Conservation (phyloP, 2,797 vertebrate genomes). For the Sebastes matsubarae region DNA sequence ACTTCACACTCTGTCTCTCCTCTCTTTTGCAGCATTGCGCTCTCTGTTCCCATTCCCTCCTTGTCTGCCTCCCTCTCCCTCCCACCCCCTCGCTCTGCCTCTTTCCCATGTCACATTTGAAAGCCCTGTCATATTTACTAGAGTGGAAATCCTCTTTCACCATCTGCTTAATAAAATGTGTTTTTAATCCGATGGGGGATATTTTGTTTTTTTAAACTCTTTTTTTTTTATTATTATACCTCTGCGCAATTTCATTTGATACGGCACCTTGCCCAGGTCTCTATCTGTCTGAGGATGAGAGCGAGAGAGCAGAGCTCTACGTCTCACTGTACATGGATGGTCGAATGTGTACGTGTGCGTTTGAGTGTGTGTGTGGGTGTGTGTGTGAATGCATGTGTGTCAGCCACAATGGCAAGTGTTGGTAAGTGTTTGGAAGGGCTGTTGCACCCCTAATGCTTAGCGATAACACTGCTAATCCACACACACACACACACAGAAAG, state of each 20-base stretch:
- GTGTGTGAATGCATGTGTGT: conserved; percentile 1
- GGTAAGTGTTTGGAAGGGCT: conserved; percentile 48
- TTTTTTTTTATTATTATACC: conserved; percentile 77
- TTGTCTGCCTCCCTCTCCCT: conserved; percentile 21
- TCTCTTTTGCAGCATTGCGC: conserved; percentile 30
- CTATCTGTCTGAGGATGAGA: conserved; percentile 44
- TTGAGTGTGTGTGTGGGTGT: neutral
- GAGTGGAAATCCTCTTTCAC: conserved; percentile 89
- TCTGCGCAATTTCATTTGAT: conserved; percentile 78
- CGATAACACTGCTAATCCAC: conserved; percentile 55
- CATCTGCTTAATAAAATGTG: conserved; percentile 94
- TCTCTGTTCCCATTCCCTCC: conserved; percentile 44
- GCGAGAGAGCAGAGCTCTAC: conserved; percentile 28
- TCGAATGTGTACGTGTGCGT: neutral
- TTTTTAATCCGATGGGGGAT: conserved; percentile 89
- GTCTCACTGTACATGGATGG: conserved; percentile 18
- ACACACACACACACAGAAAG: neutral
- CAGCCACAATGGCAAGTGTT: conserved; percentile 34
- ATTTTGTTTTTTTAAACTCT: conserved; percentile 79
- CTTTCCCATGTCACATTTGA: conserved; percentile 75
- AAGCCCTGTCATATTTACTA: conserved; percentile 89
- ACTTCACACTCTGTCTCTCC: conserved; percentile 32
- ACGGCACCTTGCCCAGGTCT: conserved; percentile 51
- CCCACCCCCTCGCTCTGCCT: conserved; percentile 22
- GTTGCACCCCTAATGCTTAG: conserved; percentile 42